These are phyloP conservation scores for Rhipidura dahli DNA, from an alignment of 2,113 vertebrate species.

Conservation along the genomic window DNA sequence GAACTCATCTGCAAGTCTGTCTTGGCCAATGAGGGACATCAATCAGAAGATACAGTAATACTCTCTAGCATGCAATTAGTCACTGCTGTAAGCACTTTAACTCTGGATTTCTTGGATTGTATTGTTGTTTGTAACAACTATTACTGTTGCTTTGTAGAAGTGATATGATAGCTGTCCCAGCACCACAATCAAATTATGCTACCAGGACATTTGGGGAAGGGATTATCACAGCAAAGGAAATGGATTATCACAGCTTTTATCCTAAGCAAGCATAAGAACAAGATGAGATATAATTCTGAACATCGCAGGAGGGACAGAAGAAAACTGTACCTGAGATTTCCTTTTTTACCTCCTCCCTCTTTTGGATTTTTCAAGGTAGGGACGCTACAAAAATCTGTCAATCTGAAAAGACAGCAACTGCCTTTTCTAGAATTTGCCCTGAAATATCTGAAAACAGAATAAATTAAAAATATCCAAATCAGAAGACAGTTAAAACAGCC, in stretches of 20 bases:
- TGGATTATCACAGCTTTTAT: conserved; percentile 18
- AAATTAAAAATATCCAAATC: not conserved
- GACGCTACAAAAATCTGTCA: not conserved
- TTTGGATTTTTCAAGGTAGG: not conserved
- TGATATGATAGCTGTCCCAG: not conserved
- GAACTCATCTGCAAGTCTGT: not conserved
- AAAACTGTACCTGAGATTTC: not conserved
- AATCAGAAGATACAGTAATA: not conserved
- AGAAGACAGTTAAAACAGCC: not conserved
- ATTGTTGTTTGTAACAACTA: not conserved
- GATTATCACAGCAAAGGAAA: conserved; percentile 42
- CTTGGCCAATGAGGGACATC: not conserved
- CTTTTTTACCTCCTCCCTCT: not conserved
- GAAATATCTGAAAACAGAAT: not conserved
- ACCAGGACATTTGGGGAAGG: not conserved
- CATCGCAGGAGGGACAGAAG: not conserved
- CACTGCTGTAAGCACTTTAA: conserved; percentile 16
- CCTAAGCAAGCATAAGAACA: conserved; percentile 10
- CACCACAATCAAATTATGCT: conserved; percentile 16
- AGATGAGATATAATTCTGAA: conserved; percentile 5
- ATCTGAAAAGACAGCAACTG: not conserved
- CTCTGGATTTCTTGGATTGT: conserved; percentile 20
- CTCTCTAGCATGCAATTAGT: not conserved
- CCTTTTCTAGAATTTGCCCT: not conserved
- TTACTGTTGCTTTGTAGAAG: not conserved